phyloP scores from a whole-genome alignment of 2,888 invertebrate genomes.

The Mimumesa dahlbomi region DNA sequence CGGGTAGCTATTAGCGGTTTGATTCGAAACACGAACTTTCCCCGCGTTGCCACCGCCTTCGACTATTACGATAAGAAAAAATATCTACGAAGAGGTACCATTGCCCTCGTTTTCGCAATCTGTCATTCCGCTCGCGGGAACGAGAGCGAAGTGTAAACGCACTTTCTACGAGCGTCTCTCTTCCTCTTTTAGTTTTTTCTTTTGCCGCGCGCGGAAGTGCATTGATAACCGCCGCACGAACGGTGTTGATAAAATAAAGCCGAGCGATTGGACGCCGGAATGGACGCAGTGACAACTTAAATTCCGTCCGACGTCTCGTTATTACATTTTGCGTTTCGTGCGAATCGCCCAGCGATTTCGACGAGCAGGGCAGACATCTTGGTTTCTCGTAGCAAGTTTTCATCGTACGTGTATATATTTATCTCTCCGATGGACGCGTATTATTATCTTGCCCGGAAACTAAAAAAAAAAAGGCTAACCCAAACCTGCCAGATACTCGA shows the following conservation, averaged over 20 bases:
- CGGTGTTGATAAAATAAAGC: constrained; percentile 41
- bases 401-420: no score
- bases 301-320: no score
- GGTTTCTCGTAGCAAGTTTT: no score
- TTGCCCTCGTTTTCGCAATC: constrained; percentile 59
- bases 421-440: no score
- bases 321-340: no score
- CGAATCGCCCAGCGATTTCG: no score
- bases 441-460: no score
- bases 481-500: no score
- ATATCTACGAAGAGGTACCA: constrained; percentile 45
- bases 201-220: constrained; percentile 53
- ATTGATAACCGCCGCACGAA: constrained; percentile 40
- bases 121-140: constrained; percentile 51
- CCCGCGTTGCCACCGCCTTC: constrained; percentile 24
- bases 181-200: constrained; percentile 4
- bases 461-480: no score
- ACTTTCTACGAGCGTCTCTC: constrained; percentile 49
- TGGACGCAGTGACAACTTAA: no score
- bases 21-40: constrained; percentile 46
- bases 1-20: constrained; percentile 34
- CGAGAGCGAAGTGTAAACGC: constrained; percentile 56
- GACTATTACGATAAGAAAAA: constrained; percentile 57
- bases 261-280: no score
- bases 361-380: no score